Conservation (phyloP, 1,140 invertebrate species). For the Drosophila mojavensis region DNA sequence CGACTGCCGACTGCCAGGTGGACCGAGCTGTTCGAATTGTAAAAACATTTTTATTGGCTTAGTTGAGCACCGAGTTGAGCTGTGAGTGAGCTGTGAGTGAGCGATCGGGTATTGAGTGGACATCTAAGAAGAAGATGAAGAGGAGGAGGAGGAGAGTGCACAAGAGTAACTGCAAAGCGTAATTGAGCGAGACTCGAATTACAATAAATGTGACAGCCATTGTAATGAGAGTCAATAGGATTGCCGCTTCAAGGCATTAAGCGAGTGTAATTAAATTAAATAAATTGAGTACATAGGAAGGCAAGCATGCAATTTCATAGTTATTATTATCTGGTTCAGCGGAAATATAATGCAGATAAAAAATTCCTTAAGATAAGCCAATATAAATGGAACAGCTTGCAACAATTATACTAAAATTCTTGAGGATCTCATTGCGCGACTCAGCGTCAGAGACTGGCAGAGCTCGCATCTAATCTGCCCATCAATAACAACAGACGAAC, state of each 20-base stretch:
- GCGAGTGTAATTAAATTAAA: background rate
- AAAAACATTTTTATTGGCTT: slow-evolving; percentile 32
- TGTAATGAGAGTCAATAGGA: background rate
- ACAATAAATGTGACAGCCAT: slow-evolving; percentile 1
- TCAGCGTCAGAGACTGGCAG: no score
- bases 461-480: no score
- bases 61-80: background rate
- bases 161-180: background rate
- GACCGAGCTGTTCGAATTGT: slow-evolving; percentile 9
- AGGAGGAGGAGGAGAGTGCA: no score
- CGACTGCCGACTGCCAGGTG: slow-evolving; percentile 13
- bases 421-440: no score
- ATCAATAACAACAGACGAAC: no score
- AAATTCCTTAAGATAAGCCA: no score
- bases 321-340: no score
- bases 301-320: no score
- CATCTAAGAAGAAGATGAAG: background rate
- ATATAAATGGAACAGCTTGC: no score
- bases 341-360: no score
- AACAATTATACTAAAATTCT: no score
- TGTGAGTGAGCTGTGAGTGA: background rate
- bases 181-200: background rate
- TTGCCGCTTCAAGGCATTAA: background rate
- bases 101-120: slow-evolving; percentile 1
- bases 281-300: no score